A percentile compares a stretch with the other conserved stretches of the same genome.
Conservation (phyloP, 1,140 invertebrate species). For the Leptinotarsa undecemlineata region DNA sequence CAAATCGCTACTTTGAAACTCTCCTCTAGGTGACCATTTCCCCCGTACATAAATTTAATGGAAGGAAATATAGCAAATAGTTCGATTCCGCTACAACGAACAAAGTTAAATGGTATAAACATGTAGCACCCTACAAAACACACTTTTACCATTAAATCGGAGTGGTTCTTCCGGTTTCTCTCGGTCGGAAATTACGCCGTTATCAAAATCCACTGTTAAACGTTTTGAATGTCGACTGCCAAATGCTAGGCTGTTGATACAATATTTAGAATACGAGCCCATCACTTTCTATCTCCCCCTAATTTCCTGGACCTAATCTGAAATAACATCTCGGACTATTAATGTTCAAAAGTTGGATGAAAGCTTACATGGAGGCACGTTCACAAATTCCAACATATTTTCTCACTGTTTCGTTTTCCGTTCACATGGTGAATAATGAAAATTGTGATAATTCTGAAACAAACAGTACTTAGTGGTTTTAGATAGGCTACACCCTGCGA, state of each 20-base stretch:
- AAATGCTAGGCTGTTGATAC: background rate
- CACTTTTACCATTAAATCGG: slow-evolving; percentile 28
- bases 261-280: too few relatives aligned
- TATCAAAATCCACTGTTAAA: slow-evolving; percentile 19
- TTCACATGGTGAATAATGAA: too few relatives aligned
- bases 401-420: too few relatives aligned
- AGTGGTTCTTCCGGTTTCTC: slow-evolving; percentile 27
- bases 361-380: too few relatives aligned
- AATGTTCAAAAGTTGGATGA: too few relatives aligned
- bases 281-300: too few relatives aligned
- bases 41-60: background rate
- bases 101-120: slow-evolving; percentile 30
- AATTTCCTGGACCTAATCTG: too few relatives aligned
- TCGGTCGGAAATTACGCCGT: slow-evolving; percentile 26
- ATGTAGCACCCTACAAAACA: slow-evolving; percentile 28
- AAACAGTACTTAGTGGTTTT: too few relatives aligned
- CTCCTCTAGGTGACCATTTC: background rate
- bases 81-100: slow-evolving; percentile 4
- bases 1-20: background rate
- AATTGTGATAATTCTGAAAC: too few relatives aligned
- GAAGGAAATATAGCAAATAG: slow-evolving; percentile 7
- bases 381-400: too few relatives aligned
- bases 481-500: too few relatives aligned
- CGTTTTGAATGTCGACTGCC: background rate
- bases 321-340: too few relatives aligned